phyloP scores from a whole-genome alignment of 2,113 vertebrate species.

The Oreotrochilus melanogaster region DNA sequence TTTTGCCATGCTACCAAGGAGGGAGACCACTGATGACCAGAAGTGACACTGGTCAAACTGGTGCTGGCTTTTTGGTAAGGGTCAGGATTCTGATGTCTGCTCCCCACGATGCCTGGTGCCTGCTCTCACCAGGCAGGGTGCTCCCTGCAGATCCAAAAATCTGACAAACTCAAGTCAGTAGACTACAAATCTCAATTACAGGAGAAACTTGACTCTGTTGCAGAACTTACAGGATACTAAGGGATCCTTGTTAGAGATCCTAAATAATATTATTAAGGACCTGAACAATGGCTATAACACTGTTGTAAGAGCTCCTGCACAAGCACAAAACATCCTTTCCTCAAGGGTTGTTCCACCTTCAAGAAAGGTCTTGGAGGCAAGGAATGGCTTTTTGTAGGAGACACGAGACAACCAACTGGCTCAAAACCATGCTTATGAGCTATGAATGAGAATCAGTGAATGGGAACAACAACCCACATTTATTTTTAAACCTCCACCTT shows the following conservation, averaged over 20 bases:
- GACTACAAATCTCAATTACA: background rate
- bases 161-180: background rate
- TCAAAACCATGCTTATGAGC: background rate
- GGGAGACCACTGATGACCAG: background rate
- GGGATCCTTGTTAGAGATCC: background rate
- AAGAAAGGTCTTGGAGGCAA: background rate
- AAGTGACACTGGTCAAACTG: background rate
- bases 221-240: background rate
- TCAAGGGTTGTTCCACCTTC: background rate
- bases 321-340: background rate
- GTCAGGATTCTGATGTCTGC: background rate
- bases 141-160: background rate
- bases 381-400: background rate
- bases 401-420: background rate
- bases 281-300: background rate
- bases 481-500: background rate
- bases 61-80: background rate
- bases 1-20: background rate
- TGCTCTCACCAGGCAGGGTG: background rate
- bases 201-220: background rate
- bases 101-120: background rate
- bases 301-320: background rate
- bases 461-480: rapidly evolving
- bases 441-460: background rate
- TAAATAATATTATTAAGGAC: background rate